Evolutionary conservation across 2,888 invertebrate species (phyloP), one percentile per base, ranked within the genome.

Genomic region (Neoscelio sp.): DNA sequence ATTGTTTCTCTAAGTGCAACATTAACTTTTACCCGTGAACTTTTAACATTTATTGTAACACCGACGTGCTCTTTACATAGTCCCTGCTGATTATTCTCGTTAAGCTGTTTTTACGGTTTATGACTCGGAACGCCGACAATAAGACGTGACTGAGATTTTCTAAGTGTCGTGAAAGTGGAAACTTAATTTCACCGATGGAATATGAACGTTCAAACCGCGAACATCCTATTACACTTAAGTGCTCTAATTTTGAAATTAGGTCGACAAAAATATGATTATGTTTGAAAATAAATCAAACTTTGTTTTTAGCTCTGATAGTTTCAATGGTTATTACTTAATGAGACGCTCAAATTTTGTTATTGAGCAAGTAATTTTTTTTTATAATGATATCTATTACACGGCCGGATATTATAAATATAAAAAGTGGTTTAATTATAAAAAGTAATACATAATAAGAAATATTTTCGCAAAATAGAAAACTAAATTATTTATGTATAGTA

Each of bases 121-220:
- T 60, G 62, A 48, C 54, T 75, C 35, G 65, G 58, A 65, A 50
- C 67, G 48, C 12, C 48, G 64, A 70, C 56, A 70, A 38, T 76
- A 56, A 70, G 76, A 70, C 56, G 76, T 54, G 54, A 54, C 60
- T 68, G 52, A 58, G 68, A 76, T 76, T 76, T 62, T 54, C 33
- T 46, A 38, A 70, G 42, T 48, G 40, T 64, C 64, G 54, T 38
- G 52, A 56, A 68, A 52, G 62, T 56, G 23, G 62, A 70, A 70
- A 68, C 70, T 76, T 76, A 60, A 76, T 70, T 70, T 70, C 70
- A 38, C 62, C 68, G 44, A 76, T 68, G 75, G 68, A 76, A 76
- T 68, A 76, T 68, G 46, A 68, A 68, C 67, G 44, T 54, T 44
- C 56, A 35, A 56, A 67, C 65, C 67, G 46, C 54, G 46, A 68